phyloP scores from a whole-genome alignment of 2,113 vertebrate genomes.

The Acrocephalus kingi region DNA sequence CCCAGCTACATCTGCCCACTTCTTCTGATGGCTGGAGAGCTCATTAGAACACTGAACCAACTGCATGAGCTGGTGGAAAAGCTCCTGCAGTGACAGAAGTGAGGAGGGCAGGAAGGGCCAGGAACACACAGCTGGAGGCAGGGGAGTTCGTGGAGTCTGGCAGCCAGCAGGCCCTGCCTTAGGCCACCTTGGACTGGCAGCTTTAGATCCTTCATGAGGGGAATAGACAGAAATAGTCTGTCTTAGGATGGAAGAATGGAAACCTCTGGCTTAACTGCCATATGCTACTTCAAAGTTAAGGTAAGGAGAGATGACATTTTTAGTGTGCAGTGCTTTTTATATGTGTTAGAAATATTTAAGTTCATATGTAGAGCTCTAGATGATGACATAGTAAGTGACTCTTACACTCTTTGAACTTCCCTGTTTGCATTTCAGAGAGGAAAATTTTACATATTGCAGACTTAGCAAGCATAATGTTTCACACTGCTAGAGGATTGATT shows the following conservation, averaged over 20 bases:
- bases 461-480: neutral
- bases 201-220: neutral
- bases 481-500: neutral
- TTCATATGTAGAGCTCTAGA: neutral
- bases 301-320: neutral
- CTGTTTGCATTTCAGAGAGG: neutral
- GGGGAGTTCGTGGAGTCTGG: too few relatives aligned
- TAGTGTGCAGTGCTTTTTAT: neutral
- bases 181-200: neutral
- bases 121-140: neutral
- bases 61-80: neutral
- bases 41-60: accelerated
- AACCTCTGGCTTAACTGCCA: neutral
- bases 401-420: neutral
- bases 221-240: neutral
- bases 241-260: neutral
- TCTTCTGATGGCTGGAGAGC: neutral
- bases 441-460: neutral
- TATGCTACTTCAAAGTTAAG: neutral
- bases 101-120: neutral
- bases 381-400: neutral
- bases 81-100: neutral
- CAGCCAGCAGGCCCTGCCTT: neutral
- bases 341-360: neutral
- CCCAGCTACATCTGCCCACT: neutral